Base-by-base conservation (phyloP, 2,113 vertebrate species). In the Entomyzon cyanotis region DNA sequence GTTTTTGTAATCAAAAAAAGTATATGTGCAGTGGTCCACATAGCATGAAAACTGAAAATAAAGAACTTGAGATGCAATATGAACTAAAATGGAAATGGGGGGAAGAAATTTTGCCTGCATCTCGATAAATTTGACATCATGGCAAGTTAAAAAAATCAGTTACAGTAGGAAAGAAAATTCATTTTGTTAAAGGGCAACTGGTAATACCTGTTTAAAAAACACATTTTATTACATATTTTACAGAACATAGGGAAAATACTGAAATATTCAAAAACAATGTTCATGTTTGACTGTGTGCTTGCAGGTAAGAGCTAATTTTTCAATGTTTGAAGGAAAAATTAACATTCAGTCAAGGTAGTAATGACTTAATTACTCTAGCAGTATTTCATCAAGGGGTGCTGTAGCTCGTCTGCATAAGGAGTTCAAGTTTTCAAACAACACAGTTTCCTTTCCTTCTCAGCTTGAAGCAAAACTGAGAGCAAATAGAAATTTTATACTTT, bases 1-100 rank as follows among this genome's bases (percentile, higher is more conserved):
- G 25, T 35, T 88, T 79, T 41, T 60, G 11, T 64, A 37, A 21
- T 47, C 15, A 58, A 79, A 79, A 2, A 25, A 37, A 6, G 13
- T 6, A 55, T 42, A 14, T 2, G 12, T 7, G 7, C 7, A 21
- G 9, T 5, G 19, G 4, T 6, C 42, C 1, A 2, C 2, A 14
- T 6, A 49, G 12, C 5, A 28, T 8, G 5, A 67, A 67, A 80
- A 91, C 46, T 10, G 6, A 85, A 60, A 83, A 82, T 24, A 27
- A 50, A 75, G 15, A 76, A 8, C 24, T 62, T 68, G 9, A 3
- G 75, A 55, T 5, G 68, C 20, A 60, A 64, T 31, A 44, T 15
- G 12, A 17, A 95, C 64, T 25, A 68, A n/a, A 56, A 50, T 31
- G 7, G 17, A 62, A 82, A n/a, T 5, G 28, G 30, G 6, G 28